These are phyloP conservation scores for Endotricha flammealis DNA, from an alignment of 2,888 invertebrate species.

Conservation along the genomic window DNA sequence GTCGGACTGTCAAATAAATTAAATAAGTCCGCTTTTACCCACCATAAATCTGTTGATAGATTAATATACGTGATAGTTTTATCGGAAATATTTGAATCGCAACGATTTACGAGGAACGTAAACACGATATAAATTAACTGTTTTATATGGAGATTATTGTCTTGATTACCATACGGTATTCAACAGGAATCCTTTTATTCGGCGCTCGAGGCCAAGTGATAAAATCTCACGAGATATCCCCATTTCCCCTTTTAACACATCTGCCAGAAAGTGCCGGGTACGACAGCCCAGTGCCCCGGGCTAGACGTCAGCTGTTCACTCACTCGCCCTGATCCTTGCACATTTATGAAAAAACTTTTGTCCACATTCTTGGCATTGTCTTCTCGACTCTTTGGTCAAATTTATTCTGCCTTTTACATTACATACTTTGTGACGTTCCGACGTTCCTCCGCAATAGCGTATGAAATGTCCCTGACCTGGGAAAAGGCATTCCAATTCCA, in stretches of 20 bases:
- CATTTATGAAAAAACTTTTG: constrained; percentile 75
- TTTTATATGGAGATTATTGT: background rate
- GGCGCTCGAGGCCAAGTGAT: constrained; percentile 54
- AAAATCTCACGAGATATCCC: constrained; percentile 60
- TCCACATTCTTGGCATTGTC: constrained; percentile 63
- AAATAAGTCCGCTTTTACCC: background rate
- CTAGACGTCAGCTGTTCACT: constrained; percentile 67
- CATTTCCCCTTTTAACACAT: constrained; percentile 69
- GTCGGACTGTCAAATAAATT: background rate
- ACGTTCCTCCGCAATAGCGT: constrained; percentile 11
- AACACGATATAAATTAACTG: background rate
- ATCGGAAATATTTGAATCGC: background rate
- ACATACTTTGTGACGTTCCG: constrained; percentile 14
- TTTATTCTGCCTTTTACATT: constrained; percentile 36
- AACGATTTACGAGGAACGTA: background rate
- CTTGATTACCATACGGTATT: constrained; percentile 13
- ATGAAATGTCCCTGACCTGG: constrained; percentile 13
- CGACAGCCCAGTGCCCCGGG: constrained; percentile 51
- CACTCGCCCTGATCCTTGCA: constrained; percentile 48
- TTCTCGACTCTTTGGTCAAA: constrained; percentile 41
- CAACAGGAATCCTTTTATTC: constrained; percentile 38
- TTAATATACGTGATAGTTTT: background rate
- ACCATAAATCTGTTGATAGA: background rate
- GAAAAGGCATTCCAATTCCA: constrained; percentile 4
- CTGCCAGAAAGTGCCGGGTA: constrained; percentile 60